These are phyloP conservation scores for Megalopta genalis DNA, from an alignment of 1,140 invertebrate species.

Conservation along the genomic window DNA sequence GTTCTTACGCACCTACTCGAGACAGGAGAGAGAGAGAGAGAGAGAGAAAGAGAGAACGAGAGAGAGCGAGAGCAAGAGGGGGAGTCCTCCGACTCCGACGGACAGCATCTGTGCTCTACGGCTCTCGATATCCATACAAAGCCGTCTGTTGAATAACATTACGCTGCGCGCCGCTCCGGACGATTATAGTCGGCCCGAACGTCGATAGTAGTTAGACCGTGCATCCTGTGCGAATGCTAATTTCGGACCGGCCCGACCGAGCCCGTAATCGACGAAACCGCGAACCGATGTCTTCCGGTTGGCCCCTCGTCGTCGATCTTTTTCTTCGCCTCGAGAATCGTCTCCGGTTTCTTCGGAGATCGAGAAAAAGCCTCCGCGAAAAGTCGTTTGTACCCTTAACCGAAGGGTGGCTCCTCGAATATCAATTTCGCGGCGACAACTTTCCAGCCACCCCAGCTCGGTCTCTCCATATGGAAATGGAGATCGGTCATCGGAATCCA, in stretches of 20 bases:
- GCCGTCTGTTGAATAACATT: constrained; percentile 80
- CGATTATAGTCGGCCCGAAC: constrained; percentile 80
- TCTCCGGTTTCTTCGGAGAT: no score
- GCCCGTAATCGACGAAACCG: constrained; percentile 33
- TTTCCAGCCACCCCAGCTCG: constrained; percentile 55
- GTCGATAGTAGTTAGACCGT: constrained; percentile 80
- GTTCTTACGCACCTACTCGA: constrained; percentile 67
- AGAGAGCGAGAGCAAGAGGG: neutral
- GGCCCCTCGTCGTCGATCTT: no score
- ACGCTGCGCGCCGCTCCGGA: constrained; percentile 76
- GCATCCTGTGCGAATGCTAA: constrained; percentile 81
- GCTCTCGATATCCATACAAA: constrained; percentile 78
- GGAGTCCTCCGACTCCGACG: constrained; percentile 55
- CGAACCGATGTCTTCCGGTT: constrained; percentile 39
- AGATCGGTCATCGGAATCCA: constrained; percentile 77
- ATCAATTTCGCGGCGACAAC: constrained; percentile 72
- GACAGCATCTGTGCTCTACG: constrained; percentile 78
- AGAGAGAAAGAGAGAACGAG: neutral
- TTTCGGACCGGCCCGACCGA: constrained; percentile 61
- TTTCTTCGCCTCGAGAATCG: neutral
- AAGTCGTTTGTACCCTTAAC: no score
- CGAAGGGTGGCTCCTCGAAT: constrained; percentile 59
- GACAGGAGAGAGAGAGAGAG: constrained; percentile 25
- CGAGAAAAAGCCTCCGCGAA: no score
- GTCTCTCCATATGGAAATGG: constrained; percentile 74